A percentile compares a stretch with the other conserved stretches of the same genome.
phyloP scores from a whole-genome alignment of 1,140 invertebrate species.

The Magallana gigas region DNA sequence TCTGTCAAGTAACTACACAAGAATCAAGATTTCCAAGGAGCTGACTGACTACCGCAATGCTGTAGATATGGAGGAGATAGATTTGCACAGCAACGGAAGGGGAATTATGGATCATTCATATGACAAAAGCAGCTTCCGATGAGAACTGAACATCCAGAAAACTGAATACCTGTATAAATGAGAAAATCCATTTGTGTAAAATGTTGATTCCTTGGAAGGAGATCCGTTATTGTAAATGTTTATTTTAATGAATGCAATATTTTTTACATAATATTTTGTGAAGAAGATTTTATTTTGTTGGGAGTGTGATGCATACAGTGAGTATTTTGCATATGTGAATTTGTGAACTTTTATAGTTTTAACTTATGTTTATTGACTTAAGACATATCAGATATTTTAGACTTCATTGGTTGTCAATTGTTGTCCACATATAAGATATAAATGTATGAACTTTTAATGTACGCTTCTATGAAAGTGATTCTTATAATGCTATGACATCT shows the following conservation, averaged over 20 bases:
- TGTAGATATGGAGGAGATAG: conserved; percentile 75
- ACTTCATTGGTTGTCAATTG: no score
- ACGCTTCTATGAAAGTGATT: no score
- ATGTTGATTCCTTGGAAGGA: neutral
- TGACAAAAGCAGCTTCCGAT: conserved; percentile 23
- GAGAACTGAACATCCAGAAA: neutral
- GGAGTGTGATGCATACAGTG: no score
- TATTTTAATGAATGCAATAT: neutral
- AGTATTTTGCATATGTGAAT: no score
- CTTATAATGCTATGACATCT: no score
- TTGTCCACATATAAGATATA: no score
- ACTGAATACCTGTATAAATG: neutral
- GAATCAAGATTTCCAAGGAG: conserved; percentile 85
- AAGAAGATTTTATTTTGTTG: no score
- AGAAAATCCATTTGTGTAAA: neutral
- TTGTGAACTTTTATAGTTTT: no score
- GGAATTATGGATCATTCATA: neutral
- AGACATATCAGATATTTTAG: no score
- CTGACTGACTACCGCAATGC: conserved; percentile 76
- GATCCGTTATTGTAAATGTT: neutral
- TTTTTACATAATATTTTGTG: neutral
- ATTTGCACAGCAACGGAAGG: conserved; percentile 52
- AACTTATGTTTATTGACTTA: no score
- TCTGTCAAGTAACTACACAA: conserved; percentile 95
- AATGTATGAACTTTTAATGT: no score